Base-by-base conservation (phyloP, 2,113 vertebrate species). In the Dinomys branickii region DNA sequence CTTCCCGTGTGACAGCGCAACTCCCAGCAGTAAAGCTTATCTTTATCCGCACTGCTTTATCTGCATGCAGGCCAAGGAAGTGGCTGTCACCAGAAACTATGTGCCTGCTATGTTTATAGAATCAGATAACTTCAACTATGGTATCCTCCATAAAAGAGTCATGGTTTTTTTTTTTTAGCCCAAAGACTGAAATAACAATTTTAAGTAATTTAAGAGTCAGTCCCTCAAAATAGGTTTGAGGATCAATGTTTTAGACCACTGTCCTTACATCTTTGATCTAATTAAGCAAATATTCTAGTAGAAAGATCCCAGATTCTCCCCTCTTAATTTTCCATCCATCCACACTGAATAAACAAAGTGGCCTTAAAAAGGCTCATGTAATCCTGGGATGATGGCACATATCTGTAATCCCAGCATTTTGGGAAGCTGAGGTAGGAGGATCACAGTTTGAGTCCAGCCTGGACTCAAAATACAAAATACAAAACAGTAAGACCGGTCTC, bases 41-140 rank as follows among this genome's bases (percentile, higher is more conserved):
- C 92, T 97, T 97, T 97, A 38, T 97, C 97, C 7, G 0, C 0
- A 0, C 80, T 96, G 96, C 97, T 95, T 95, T 96, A 96, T 50
- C 88, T 94, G 38, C 20, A 41, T 85, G 91, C 69, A 58, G 83
- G 54, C 88, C 95, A 35, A 58, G 93, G 96, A 97, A 91, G 83
- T 96, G 92, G 96, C 94, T 97, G 96, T 87, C 71, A 84, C 94
- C 96, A 90, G 96, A 85, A 85, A 38, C 20, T 30, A 67, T 91
- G n/a, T 87, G 73, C 94, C 96, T 6, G 0, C 97, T 98, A 13
- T 94, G 59, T 91, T 2, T 89, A 22, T 73, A 44, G 85, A 59
- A 96, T 98, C 95, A 96, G 96, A 96, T 94, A 97, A 92, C 41
- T 95, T 44, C 71, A 91, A 6, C 77, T 9, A 0, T 91, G 33